phyloP scores from a whole-genome alignment of 2,888 invertebrate genomes.

The Philereme vetulata region DNA sequence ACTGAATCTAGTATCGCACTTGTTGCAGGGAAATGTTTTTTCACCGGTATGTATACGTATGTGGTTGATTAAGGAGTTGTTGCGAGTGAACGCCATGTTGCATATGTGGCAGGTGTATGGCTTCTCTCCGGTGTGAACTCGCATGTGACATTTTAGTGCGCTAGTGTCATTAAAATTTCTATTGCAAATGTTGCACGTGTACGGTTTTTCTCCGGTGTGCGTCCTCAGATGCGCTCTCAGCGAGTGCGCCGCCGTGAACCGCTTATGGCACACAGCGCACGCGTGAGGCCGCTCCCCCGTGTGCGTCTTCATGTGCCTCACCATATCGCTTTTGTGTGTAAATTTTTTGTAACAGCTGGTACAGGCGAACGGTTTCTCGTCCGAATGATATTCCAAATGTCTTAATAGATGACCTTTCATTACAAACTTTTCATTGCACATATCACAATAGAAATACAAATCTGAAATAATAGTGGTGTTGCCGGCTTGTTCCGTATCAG shows the following conservation, averaged over 20 bases:
- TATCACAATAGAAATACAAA: not conserved
- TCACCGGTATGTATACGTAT: not conserved
- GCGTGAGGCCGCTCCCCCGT: constrained; percentile 1
- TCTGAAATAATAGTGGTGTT: not conserved
- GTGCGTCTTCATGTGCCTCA: constrained; percentile 1
- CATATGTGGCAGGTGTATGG: not conserved
- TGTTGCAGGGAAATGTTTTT: not conserved
- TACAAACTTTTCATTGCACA: not conserved
- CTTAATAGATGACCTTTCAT: not conserved
- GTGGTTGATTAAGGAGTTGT: not conserved
- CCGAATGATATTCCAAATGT: not conserved
- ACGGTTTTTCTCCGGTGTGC: not conserved
- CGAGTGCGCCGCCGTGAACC: not conserved
- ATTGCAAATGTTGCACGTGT: not conserved
- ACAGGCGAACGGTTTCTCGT: not conserved
- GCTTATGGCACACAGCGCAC: not conserved
- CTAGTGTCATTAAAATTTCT: not conserved
- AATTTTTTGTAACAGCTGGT: not conserved
- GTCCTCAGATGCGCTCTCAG: too few relatives aligned
- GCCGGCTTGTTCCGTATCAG: not conserved
- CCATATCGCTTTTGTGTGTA: not conserved
- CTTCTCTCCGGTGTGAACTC: too few relatives aligned
- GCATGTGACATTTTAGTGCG: not conserved
- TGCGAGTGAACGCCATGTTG: not conserved
- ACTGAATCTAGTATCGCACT: not conserved